phyloP scores from a whole-genome alignment of 2,888 invertebrate genomes.

The Meta bourneti region DNA sequence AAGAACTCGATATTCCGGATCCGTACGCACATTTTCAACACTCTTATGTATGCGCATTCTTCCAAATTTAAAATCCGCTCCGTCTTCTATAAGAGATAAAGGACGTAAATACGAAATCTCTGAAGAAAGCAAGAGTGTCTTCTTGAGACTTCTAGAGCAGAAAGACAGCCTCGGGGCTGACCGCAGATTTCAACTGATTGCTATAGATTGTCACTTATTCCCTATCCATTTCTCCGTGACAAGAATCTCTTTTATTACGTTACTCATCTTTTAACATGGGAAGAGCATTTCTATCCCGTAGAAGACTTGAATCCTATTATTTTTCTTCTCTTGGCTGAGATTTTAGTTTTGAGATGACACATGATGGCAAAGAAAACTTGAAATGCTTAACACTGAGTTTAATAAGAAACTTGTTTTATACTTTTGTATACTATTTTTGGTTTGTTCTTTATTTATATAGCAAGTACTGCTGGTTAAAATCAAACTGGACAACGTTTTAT shows the following conservation, averaged over 20 bases:
- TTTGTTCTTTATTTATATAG: not conserved
- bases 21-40: too few species aligned
- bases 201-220: conserved; percentile 69
- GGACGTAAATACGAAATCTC: conserved; percentile 47
- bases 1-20: too few species aligned
- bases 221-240: conserved; percentile 65
- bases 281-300: conserved; percentile 6
- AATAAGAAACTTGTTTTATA: not conserved
- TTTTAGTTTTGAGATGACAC: not conserved
- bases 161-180: conserved; percentile 35
- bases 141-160: conserved; percentile 13
- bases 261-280: conserved; percentile 41
- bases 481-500: not conserved
- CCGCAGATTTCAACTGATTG: conserved; percentile 74
- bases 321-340: not conserved
- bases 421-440: not conserved
- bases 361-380: too few species aligned
- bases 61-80: conserved; percentile 4
- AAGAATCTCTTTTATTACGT: conserved; percentile 48
- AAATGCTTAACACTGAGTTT: not conserved
- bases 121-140: conserved; percentile 29
- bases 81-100: conserved; percentile 30
- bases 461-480: not conserved
- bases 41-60: not conserved
- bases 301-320: conserved; percentile 12